Evolutionary conservation across 2,797 vertebrate species (phyloP).

Genomic region (Cynopterus sphinx): DNA sequence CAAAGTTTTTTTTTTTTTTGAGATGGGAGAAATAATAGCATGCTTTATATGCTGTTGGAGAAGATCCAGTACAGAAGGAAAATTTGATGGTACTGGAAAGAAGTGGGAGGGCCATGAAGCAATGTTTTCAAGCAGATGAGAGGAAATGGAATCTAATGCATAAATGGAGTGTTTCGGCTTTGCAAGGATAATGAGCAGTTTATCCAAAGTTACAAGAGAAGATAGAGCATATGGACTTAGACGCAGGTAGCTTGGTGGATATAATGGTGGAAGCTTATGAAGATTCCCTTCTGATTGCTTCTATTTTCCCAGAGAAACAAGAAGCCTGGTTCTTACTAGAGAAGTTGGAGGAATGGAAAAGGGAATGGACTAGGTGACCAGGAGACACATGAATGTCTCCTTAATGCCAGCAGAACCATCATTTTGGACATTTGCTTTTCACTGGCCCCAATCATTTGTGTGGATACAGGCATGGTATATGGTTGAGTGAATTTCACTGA

Average conservation of each 20-base stretch:
- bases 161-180: neutral
- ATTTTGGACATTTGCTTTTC: neutral
- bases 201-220: neutral
- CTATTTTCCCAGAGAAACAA: neutral
- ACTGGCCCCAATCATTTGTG: neutral
- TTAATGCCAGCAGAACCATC: neutral
- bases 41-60: neutral
- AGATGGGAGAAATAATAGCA: neutral
- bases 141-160: neutral
- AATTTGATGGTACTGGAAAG: neutral
- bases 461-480: neutral
- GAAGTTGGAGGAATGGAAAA: neutral
- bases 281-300: neutral
- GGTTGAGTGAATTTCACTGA: neutral
- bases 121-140: neutral
- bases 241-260: neutral
- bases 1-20: neutral
- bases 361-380: neutral
- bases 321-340: neutral
- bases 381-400: neutral
- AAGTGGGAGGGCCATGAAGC: neutral
- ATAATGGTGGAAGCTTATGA: neutral
- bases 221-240: neutral
- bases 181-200: neutral
- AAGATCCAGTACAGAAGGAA: neutral